A percentile compares a stretch with the other conserved stretches of the same genome.
Evolutionary conservation across 2,888 invertebrate genomes (phyloP).

Genomic region (Polydrusus tereticollis): DNA sequence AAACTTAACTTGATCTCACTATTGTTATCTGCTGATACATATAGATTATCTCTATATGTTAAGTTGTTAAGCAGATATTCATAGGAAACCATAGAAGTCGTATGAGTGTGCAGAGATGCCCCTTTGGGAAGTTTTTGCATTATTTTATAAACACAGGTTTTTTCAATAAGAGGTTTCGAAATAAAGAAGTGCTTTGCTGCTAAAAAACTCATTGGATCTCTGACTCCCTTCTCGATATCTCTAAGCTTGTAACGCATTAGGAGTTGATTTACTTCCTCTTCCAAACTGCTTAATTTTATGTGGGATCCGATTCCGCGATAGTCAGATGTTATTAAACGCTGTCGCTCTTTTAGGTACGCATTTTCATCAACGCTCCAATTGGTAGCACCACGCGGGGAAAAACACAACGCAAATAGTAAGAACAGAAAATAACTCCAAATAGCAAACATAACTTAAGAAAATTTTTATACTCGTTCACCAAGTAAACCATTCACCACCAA

Average conservation of each 20-base stretch:
- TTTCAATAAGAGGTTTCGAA: constrained; percentile 71
- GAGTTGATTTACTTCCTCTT: constrained; percentile 55
- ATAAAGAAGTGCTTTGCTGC: constrained; percentile 77
- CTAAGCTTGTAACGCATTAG: constrained; percentile 59
- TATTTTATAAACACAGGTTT: constrained; percentile 76
- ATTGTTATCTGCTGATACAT: constrained; percentile 58
- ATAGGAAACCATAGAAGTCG: constrained; percentile 73
- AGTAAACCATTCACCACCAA: too few relatives aligned
- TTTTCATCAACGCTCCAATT: too few relatives aligned
- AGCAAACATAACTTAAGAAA: too few relatives aligned
- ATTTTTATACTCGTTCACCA: too few relatives aligned
- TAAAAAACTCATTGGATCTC: constrained; percentile 67
- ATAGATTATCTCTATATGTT: constrained; percentile 72
- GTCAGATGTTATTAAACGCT: constrained; percentile 50
- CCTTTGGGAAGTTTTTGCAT: constrained; percentile 82
- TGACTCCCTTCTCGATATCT: constrained; percentile 60
- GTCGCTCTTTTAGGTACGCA: not conserved
- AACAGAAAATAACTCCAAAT: too few relatives aligned
- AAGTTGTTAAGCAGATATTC: constrained; percentile 73
- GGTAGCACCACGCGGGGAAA: too few relatives aligned
- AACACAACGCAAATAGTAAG: too few relatives aligned
- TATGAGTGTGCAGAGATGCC: constrained; percentile 77
- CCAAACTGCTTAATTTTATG: constrained; percentile 61
- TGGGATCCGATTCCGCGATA: constrained; percentile 50
- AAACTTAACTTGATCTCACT: constrained; percentile 58